These are phyloP conservation scores for Harpalus rubripes DNA, from an alignment of 2,888 invertebrate genomes.

Conservation along the genomic window DNA sequence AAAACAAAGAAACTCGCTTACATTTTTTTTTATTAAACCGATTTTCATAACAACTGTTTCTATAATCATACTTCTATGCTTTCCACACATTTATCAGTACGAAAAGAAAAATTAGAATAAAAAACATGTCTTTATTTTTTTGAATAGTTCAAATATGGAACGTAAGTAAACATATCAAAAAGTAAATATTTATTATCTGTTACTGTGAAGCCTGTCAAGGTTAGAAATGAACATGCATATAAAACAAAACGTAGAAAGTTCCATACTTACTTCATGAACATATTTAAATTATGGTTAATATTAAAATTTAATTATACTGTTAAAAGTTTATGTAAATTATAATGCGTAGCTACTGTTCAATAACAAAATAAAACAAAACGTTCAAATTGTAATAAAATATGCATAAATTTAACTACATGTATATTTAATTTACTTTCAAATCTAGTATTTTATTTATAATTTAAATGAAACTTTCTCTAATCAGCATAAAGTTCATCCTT, in stretches of 20 bases:
- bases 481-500: background rate
- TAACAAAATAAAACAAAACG: background rate
- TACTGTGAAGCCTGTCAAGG: no score
- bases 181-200: background rate
- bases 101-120: no score
- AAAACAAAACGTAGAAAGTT: background rate
- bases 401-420: slow-evolving; percentile 1
- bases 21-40: no score
- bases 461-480: slow-evolving; percentile 6
- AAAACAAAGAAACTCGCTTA: no score
- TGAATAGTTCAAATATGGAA: no score
- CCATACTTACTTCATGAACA: background rate
- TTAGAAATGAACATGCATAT: no score
- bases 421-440: slow-evolving; percentile 21
- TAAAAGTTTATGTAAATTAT: background rate
- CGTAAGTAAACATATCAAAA: no score
- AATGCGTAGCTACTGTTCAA: slow-evolving; percentile 1
- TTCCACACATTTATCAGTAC: no score
- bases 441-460: background rate
- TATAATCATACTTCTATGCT: no score
- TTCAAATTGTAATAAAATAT: background rate
- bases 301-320: background rate
- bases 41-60: no score
- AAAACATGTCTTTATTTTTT: no score
- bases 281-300: background rate